These are phyloP conservation scores for Galemys pyrenaicus DNA, from an alignment of 2,113 vertebrate species.

Conservation along the genomic window DNA sequence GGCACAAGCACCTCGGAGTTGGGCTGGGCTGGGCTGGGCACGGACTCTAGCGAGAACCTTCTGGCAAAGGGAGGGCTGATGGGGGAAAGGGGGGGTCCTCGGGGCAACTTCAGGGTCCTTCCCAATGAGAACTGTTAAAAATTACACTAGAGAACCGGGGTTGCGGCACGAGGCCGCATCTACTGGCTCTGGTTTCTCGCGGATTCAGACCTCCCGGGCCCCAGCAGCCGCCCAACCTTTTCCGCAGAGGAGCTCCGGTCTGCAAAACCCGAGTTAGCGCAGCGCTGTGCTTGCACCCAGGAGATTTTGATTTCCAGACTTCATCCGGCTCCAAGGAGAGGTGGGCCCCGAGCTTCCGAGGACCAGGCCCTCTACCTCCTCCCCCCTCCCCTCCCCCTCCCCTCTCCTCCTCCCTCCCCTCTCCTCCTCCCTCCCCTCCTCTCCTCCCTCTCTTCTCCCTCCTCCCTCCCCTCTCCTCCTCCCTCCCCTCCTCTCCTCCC, in stretches of 20 bases:
- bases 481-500: too few relatives aligned
- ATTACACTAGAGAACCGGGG: not conserved
- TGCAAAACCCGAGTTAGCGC: not conserved
- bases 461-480: too few relatives aligned
- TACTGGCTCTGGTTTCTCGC: not conserved
- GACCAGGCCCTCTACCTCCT: too few relatives aligned
- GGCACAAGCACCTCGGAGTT: not conserved
- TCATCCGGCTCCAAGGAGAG: too few relatives aligned
- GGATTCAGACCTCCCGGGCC: not conserved
- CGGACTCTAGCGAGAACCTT: not conserved
- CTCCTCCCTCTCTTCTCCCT: too few relatives aligned
- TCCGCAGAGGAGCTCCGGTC: not conserved
- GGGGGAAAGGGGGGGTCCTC: not conserved
- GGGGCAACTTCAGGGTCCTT: not conserved
- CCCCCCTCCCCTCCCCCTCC: too few relatives aligned
- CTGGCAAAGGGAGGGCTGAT: fast-evolving
- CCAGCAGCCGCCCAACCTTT: not conserved
- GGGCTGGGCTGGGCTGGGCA: not conserved
- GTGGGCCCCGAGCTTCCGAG: too few relatives aligned
- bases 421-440: too few relatives aligned
- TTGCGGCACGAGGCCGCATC: not conserved
- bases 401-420: too few relatives aligned
- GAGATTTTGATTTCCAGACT: not conserved
- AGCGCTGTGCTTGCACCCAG: not conserved
- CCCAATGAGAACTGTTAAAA: not conserved